Conservation (phyloP, 2,888 invertebrate species). For the Aporophyla nigra region DNA sequence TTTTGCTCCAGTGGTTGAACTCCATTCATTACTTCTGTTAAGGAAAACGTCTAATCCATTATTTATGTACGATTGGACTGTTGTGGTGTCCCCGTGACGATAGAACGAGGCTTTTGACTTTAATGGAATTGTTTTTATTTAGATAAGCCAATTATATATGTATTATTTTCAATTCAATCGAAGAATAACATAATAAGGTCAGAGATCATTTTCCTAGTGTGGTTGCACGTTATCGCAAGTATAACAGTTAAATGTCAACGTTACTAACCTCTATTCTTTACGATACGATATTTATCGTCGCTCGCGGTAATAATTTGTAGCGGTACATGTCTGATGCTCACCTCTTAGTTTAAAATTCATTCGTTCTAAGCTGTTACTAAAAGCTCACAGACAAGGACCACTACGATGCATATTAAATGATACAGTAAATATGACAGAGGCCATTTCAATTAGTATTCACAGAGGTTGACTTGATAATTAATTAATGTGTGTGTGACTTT, state of each 20-base stretch:
- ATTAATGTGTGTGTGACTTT: slow-evolving; percentile 79
- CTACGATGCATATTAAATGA: slow-evolving; percentile 53
- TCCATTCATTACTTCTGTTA: slow-evolving; percentile 81
- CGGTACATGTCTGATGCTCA: slow-evolving; percentile 11
- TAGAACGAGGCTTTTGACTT: slow-evolving; percentile 19
- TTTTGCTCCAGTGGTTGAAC: slow-evolving; percentile 79
- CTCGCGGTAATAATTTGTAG: slow-evolving; percentile 33
- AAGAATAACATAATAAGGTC: background rate
- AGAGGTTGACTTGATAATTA: slow-evolving; percentile 75
- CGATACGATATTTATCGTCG: slow-evolving; percentile 15
- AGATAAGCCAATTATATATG: background rate
- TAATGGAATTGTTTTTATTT: slow-evolving; percentile 28
- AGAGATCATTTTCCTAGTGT: slow-evolving; percentile 12
- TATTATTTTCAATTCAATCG: slow-evolving; percentile 12
- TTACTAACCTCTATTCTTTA: slow-evolving; percentile 37
- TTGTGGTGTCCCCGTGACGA: slow-evolving; percentile 39
- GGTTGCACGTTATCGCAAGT: slow-evolving; percentile 13
- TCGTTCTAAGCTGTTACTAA: slow-evolving; percentile 25
- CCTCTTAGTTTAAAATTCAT: slow-evolving; percentile 34
- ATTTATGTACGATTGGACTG: slow-evolving; percentile 68
- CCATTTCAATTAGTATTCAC: slow-evolving; percentile 73
- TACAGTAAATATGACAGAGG: slow-evolving; percentile 56
- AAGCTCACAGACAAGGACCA: slow-evolving; percentile 24
- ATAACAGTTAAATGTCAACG: slow-evolving; percentile 8
- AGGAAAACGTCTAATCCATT: slow-evolving; percentile 73